Base-by-base conservation (phyloP, 2,888 invertebrate species). In the Vanessa cardui region DNA sequence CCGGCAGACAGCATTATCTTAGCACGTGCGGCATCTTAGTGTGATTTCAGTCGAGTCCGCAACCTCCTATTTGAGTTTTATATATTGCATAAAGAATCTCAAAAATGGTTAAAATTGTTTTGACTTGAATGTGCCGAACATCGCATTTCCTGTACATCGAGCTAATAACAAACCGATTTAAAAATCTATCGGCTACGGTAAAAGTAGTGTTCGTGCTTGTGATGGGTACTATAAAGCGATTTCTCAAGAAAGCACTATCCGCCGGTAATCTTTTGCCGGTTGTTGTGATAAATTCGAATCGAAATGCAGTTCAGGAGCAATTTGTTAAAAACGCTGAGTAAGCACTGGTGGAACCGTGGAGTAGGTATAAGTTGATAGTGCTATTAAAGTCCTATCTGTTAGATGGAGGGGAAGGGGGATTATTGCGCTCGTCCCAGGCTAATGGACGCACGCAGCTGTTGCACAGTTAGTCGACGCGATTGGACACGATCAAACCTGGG, bases 341-440 rank as follows among this genome's bases (percentile, higher is more conserved):
- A 61, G 54, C 60, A 46, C 45, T 59, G 59, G 26, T 9, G 44
- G 58, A 59, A 46, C 59, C 18, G 26, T 21, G 44, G 47, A 44
- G 44, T 60, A 60, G 60, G 60, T 68, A 49, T 64, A 68, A 64
- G 63, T 60, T 60, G 60, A 64, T 68, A 74, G 63, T 61, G 76
- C 75, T 75, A 79, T 78, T 77, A 77, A 78, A 79, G 72, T 75
- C 64, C 69, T 73, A 77, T 79, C 76, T 71, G 72, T 74, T 73
- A 66, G 62, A 62, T 46, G 60, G 21, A 49, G 44, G 67, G 65
- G 67, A 68, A 16, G 63, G 59, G 67, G 68, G 20, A 56, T 60
- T 65, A 58, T 58, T 66, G 56, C 69, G 70, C 72, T 70, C 73
- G 76, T 71, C 67, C 66, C 54, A 68, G 61, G 68, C 71, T 77